A percentile compares a stretch with the other conserved stretches of the same genome.
phyloP scores from a whole-genome alignment of 1,140 invertebrate species.

The Stenopsyche tienmushanensis region DNA sequence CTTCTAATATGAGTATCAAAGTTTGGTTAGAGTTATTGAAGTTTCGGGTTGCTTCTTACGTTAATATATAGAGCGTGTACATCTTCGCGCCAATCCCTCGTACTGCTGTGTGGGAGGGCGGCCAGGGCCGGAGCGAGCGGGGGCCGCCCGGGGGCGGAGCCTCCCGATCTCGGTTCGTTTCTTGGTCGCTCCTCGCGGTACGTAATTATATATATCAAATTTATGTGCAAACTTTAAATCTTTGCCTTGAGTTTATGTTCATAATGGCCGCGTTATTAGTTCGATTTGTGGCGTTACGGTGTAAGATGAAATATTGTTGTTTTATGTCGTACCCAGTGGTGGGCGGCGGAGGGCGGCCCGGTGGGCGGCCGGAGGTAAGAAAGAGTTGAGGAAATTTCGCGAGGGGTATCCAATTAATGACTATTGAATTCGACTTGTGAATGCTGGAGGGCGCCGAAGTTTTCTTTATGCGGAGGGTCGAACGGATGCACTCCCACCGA shows the following conservation, averaged over 20 bases:
- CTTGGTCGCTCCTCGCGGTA: conserved; percentile 37
- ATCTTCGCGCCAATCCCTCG: conserved; percentile 35
- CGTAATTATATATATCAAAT: conserved; percentile 43
- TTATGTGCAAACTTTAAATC: conserved; percentile 43
- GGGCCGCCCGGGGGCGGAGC: neutral
- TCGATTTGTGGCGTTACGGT: conserved; percentile 43
- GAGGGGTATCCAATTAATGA: conserved; percentile 41
- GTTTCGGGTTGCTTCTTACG: conserved; percentile 37
- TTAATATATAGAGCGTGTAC: conserved; percentile 40
- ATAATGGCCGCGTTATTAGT: conserved; percentile 43
- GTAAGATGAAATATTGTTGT: conserved; percentile 42
- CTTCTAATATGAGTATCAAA: conserved; percentile 38
- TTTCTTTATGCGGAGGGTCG: conserved; percentile 10
- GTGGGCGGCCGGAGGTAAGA: conserved; percentile 17
- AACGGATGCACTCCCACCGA: too few species aligned
- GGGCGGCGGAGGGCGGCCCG: neutral
- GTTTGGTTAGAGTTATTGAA: conserved; percentile 41
- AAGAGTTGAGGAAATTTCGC: conserved; percentile 34
- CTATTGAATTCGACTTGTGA: conserved; percentile 29
- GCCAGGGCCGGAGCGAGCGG: conserved; percentile 9
- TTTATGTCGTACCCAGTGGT: conserved; percentile 36
- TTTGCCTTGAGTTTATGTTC: conserved; percentile 43
- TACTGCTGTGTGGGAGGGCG: conserved; percentile 22
- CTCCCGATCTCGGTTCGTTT: conserved; percentile 31
- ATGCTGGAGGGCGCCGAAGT: conserved; percentile 16